Evolutionary conservation across 2,797 vertebrate genomes (phyloP).

Genomic region (Acrocephalus scirpaceus): DNA sequence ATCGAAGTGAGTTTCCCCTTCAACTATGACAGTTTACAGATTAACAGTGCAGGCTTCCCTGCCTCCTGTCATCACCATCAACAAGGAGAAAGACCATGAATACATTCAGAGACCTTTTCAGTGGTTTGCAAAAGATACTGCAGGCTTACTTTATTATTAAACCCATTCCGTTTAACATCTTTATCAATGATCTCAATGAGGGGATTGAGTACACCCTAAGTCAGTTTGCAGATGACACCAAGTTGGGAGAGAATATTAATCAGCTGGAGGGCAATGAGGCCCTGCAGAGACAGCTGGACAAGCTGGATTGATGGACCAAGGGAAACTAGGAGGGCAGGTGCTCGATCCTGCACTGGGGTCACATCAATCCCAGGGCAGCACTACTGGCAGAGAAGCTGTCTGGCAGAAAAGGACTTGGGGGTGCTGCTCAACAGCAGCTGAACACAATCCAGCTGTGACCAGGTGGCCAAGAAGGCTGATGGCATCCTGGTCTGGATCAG

Average conservation of each 20-base stretch:
- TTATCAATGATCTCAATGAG: neutral
- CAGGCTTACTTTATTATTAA: neutral
- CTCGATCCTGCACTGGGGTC: neutral
- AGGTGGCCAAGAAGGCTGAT: neutral
- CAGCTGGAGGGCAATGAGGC: neutral
- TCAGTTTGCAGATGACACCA: neutral
- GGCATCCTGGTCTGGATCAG: neutral
- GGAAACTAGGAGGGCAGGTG: neutral
- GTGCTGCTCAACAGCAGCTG: fast-evolving
- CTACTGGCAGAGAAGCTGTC: neutral
- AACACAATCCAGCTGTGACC: fast-evolving
- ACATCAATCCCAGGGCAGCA: neutral
- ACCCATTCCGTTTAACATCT: neutral
- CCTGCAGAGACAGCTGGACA: neutral
- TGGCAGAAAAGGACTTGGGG: neutral
- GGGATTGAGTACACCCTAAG: neutral
- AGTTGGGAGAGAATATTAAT: neutral
- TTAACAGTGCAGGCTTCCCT: neutral
- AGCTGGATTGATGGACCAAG: neutral
- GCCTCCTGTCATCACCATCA: neutral
- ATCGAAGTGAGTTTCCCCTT: neutral
- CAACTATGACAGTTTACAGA: neutral
- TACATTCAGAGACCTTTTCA: neutral
- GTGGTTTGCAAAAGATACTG: neutral
- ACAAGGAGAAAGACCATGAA: neutral